Conservation (phyloP, 1,140 invertebrate species). For the Drosophila melanogaster region DNA sequence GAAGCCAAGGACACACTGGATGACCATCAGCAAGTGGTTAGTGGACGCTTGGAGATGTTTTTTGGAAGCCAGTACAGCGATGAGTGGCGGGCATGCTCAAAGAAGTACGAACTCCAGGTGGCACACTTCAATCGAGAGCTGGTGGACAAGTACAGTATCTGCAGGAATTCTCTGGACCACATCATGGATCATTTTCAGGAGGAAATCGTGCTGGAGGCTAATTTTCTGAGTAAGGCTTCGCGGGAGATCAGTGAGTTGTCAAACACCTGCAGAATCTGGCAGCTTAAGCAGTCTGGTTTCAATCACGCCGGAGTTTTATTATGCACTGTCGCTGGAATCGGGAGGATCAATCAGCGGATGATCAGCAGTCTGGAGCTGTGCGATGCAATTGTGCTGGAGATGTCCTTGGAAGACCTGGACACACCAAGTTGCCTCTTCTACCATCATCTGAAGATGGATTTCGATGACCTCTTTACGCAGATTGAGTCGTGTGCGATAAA, state of each 20-base stretch:
- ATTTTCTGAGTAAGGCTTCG: constrained; percentile 27
- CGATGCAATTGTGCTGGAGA: constrained; percentile 42
- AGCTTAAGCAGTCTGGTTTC: constrained; percentile 23
- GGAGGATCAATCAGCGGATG: constrained; percentile 37
- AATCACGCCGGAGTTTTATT: constrained; percentile 47
- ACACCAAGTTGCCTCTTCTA: constrained; percentile 47
- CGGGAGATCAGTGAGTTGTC: constrained; percentile 19
- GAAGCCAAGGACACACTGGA: constrained; percentile 16
- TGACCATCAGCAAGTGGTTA: constrained; percentile 13
- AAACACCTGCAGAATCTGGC: constrained; percentile 29
- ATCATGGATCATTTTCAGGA: constrained; percentile 36
- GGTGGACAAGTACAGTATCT: constrained; percentile 49
- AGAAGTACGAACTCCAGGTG: constrained; percentile 44
- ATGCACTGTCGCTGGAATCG: constrained; percentile 44
- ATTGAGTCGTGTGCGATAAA: constrained; percentile 28
- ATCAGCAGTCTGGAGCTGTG: constrained; percentile 19
- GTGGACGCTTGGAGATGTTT: constrained; percentile 26
- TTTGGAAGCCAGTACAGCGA: constrained; percentile 13
- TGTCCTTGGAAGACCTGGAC: constrained; percentile 36
- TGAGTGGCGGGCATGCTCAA: constrained; percentile 33
- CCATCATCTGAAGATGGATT: constrained; percentile 40
- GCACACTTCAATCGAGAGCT: constrained; percentile 49
- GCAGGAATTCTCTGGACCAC: constrained; percentile 34
- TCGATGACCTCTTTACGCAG: constrained; percentile 36
- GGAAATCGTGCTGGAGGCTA: constrained; percentile 33